Evolutionary conservation across 2,797 vertebrate species (phyloP).

Genomic region (Silurus aristotelis): DNA sequence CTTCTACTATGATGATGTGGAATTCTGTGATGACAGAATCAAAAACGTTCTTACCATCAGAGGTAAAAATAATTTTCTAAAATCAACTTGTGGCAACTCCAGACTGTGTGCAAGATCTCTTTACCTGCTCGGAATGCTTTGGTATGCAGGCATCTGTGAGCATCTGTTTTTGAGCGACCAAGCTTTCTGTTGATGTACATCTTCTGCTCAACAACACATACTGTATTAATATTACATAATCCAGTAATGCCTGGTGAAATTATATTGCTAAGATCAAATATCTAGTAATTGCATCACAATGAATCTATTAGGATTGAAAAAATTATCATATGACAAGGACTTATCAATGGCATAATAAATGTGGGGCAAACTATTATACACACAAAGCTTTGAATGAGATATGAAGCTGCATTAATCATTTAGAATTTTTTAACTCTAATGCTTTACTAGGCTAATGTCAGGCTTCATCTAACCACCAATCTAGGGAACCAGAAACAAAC

Average conservation of each 20-base stretch:
- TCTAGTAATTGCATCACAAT: background rate
- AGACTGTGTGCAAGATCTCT: background rate
- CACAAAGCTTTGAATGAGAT: background rate
- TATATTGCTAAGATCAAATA: background rate
- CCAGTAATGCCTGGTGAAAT: background rate
- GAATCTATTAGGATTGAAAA: background rate
- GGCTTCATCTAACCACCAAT: background rate
- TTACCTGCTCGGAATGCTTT: conserved; percentile 70
- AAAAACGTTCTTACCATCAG: background rate
- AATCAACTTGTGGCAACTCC: background rate
- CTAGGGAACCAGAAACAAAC: background rate
- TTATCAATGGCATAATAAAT: background rate
- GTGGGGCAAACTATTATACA: background rate
- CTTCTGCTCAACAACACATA: conserved; percentile 62
- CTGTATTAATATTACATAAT: background rate
- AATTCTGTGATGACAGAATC: conserved; percentile 61
- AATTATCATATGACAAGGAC: background rate
- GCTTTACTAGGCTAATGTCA: background rate
- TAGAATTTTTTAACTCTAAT: background rate
- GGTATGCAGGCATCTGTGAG: conserved; percentile 67
- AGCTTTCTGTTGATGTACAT: conserved; percentile 69
- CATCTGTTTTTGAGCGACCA: conserved; percentile 73
- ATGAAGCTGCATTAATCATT: too few relatives aligned
- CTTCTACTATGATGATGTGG: conserved; percentile 72
- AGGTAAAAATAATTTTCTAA: background rate